Base-by-base conservation (phyloP, 23 tunicate genomes). In the Phallusia fumigata region DNA sequence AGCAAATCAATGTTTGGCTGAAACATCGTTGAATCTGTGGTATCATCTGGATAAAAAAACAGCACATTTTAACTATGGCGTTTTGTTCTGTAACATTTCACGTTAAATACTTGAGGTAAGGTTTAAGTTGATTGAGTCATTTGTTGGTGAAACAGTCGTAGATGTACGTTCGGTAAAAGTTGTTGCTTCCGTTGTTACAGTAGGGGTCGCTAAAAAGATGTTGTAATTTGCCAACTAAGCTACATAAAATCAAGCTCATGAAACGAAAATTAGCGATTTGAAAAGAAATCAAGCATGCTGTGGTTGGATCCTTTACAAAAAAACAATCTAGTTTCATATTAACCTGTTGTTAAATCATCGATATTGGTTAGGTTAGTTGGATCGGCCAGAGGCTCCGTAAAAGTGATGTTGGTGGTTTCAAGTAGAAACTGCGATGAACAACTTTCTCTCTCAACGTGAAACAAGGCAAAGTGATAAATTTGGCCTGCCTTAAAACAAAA, bases 381-480 rank as follows among this genome's bases (percentile, higher is more conserved):
- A 16, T 22, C 28, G 26, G 5, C 11, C 8, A 58, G 69, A 5
- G 28, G 3, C 69, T 58, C 16, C 28, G 69, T 82, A 53, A 82
- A 82, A 26, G 36, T 65, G 28, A 82, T 77, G 31, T 64, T 53
- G 19, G 34, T 72, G 15, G 53, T 69, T 47, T 82, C 85, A 24
- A 82, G 12, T 18, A 82, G 16, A 72, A 65, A 73, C 19, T 82
- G 31, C 33, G 85, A 82, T 0, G 85, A 33, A 30, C 85, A 82
- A 65, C 31, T 49, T 24, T 82, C 78, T 44, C 85, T 34, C 26
- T 82, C 85, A 22, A 45, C 85, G 53, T 69, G 78, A 47, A 82
- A 82, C 35, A 82, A 36, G 33, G 65, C 78, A 33, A 82, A 82
- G 36, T 82, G 85, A 0, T 82, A 82, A 22, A 69, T 82, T 24